A percentile compares a stretch with the other conserved stretches of the same genome.
Evolutionary conservation across 2,888 invertebrate species (phyloP).

Genomic region (Philaethria dido): DNA sequence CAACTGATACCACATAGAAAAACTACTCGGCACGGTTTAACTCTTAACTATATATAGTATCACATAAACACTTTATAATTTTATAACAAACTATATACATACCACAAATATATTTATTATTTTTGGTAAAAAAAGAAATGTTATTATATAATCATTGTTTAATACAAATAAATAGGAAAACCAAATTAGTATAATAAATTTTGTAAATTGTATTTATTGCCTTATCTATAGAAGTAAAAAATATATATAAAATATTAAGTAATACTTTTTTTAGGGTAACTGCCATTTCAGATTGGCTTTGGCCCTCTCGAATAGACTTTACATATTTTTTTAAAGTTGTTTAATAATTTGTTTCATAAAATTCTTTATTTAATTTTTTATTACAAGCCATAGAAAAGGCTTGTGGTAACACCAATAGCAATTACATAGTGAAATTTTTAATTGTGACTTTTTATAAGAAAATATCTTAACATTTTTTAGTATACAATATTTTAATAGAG

Average conservation of each 20-base stretch:
- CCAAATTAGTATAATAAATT: constrained; percentile 9
- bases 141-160: constrained; percentile 53
- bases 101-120: constrained; percentile 56
- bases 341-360: neutral
- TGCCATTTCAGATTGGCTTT: neutral
- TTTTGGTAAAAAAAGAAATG: constrained; percentile 68
- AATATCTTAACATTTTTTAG: neutral
- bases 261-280: constrained; percentile 2
- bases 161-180: neutral
- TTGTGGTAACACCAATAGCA: neutral
- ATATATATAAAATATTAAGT: neutral
- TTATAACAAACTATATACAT: constrained; percentile 75
- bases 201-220: constrained; percentile 4
- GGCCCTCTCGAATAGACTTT: constrained; percentile 1
- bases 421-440: neutral
- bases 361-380: neutral
- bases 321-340: neutral
- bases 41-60: constrained; percentile 82
- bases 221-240: constrained; percentile 2
- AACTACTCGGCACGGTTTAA: constrained; percentile 84
- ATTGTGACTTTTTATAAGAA: constrained; percentile 2
- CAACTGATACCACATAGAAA: constrained; percentile 84
- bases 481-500: constrained; percentile 10
- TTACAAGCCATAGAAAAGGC: neutral
- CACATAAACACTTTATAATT: constrained; percentile 82